These are phyloP conservation scores for Hozukius guyotensis DNA, from an alignment of 2,797 vertebrate genomes.

Conservation along the genomic window DNA sequence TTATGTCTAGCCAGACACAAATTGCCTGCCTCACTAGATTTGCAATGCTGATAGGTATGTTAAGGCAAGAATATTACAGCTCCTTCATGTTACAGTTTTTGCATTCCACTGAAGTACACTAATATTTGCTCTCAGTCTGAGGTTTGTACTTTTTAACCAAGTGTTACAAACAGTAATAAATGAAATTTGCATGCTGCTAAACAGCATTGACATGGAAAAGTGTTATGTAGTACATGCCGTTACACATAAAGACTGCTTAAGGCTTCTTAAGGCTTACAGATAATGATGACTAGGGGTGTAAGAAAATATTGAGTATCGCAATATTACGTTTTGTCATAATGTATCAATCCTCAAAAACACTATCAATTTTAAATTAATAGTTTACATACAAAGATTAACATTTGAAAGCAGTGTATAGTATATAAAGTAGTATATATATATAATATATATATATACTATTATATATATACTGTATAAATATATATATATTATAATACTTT, in stretches of 20 bases:
- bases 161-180: neutral
- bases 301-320: too few species aligned
- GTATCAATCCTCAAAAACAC: too few species aligned
- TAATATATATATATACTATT: too few species aligned
- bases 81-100: constrained; percentile 17
- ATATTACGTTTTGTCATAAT: too few species aligned
- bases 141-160: neutral
- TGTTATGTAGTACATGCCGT: neutral
- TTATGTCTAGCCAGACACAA: constrained; percentile 44
- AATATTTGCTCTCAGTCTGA: constrained; percentile 6
- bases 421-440: too few species aligned
- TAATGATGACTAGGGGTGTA: neutral
- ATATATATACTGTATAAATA: too few species aligned
- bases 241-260: neutral
- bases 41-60: constrained; percentile 38
- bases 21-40: constrained; percentile 33
- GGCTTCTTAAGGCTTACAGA: neutral
- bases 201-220: neutral
- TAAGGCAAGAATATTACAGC: constrained; percentile 4
- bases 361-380: too few species aligned
- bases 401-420: too few species aligned
- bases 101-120: neutral
- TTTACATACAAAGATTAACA: too few species aligned
- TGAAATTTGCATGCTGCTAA: neutral
- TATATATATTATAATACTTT: too few species aligned